Evolutionary conservation across 2,888 invertebrate species (phyloP).

Genomic region (Nemapogon koenigi): DNA sequence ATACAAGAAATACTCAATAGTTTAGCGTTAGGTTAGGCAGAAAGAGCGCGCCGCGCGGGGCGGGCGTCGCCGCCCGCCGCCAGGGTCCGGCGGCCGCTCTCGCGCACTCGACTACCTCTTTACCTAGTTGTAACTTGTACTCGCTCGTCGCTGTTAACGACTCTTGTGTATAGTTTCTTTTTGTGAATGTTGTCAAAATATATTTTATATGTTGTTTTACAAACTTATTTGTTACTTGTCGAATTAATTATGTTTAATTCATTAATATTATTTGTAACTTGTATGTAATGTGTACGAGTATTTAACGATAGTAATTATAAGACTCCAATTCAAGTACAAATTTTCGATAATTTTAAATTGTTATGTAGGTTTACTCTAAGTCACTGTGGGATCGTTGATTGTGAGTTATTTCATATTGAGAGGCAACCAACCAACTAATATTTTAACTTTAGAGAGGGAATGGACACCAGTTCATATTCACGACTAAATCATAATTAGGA

Average conservation of each 20-base stretch:
- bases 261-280: conserved; percentile 16
- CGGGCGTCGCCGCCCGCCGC: conserved; percentile 47
- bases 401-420: conserved; percentile 6
- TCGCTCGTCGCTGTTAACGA: conserved; percentile 49
- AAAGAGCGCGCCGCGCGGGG: conserved; percentile 35
- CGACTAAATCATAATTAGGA: no score
- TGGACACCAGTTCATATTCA: no score
- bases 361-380: conserved; percentile 40
- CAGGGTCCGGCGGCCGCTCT: conserved; percentile 51
- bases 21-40: conserved; percentile 28
- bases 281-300: no score
- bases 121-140: conserved; percentile 52
- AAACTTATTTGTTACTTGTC: conserved; percentile 44
- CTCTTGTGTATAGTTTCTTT: conserved; percentile 39
- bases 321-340: conserved; percentile 63
- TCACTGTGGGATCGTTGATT: conserved; percentile 7
- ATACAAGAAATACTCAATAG: conserved; percentile 62
- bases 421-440: not conserved
- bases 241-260: conserved; percentile 30
- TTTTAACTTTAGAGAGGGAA: not conserved
- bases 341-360: conserved; percentile 60
- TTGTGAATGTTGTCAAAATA: conserved; percentile 57
- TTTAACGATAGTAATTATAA: conserved; percentile 36
- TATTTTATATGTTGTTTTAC: conserved; percentile 59
- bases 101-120: conserved; percentile 62